Base-by-base conservation (phyloP, 2,797 vertebrate genomes). In the Argya squamiceps region DNA sequence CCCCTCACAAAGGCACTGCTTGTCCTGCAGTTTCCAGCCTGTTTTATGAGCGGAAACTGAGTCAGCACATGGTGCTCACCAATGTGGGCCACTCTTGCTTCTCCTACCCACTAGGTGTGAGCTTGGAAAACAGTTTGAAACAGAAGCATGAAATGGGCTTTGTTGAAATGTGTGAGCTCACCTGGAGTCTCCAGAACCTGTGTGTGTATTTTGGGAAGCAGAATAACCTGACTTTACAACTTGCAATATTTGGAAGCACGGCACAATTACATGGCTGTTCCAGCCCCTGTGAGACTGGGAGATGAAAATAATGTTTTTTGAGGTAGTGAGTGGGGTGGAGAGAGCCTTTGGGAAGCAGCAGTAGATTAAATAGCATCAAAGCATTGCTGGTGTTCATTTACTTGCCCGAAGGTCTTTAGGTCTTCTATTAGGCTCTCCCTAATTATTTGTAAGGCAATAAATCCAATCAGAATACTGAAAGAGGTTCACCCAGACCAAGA, bases 261-360 rank as follows among this genome's bases (percentile, higher is more conserved):
- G 64, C 64, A 79, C 22, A 30, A 52, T 96, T 89, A 85, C 52
- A 60, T 71, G 84, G 41, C 91, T 94, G 86, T 68, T 90, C 46
- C 19, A 60, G 47, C 8, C 26, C 39, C 55, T 9, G 6, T 18
- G 76, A 84, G 79, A 85, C 88, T 75, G 53, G 50, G 41, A 84
- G 65, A 79, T 88, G 70, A 81, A 80, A 87, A 87, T 14, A 12
- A n/a, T 74, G 22, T 19, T 12, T 34, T 62, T 82, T 76, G 73
- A 59, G 55, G 52, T 86, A 87, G 67, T 52, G 74, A 91, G 75
- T 92, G 65, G 80, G 55, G 52, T 46, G 11, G 56, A 89, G 19
- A 37, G n/a, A 87, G 58, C 52, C 39, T 94, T 97, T 92, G 92
- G 74, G 95, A 96, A 93, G 41, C 44, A 95, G 74, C 58, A 62